A percentile compares a stretch with the other conserved stretches of the same genome.
These are phyloP conservation scores for Petroica traversi DNA, from an alignment of 2,113 vertebrate genomes.

Conservation along the genomic window DNA sequence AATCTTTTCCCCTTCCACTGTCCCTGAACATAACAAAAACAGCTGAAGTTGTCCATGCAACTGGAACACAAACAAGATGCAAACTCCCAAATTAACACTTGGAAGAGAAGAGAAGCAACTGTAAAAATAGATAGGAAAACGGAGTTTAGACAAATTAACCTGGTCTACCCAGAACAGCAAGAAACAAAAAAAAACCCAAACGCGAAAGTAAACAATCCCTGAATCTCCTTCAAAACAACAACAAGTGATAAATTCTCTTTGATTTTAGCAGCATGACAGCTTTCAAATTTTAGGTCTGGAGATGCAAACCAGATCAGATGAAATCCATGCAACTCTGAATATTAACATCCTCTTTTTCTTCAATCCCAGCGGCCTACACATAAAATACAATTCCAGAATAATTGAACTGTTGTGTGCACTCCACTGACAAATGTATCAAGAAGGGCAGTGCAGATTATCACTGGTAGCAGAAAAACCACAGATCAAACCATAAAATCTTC, in stretches of 20 bases:
- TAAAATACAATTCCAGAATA: neutral
- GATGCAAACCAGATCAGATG: neutral
- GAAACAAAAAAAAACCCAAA: accelerated
- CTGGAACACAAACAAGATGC: neutral
- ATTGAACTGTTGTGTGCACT: neutral
- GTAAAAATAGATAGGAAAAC: neutral
- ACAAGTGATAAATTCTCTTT: neutral
- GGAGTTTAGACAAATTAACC: neutral
- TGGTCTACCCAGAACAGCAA: neutral
- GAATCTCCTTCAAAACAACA: neutral
- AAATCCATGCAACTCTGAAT: accelerated
- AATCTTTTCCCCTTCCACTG: neutral
- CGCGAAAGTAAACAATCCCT: neutral
- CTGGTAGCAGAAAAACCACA: neutral
- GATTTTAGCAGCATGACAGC: neutral
- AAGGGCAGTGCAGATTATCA: accelerated
- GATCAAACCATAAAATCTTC: neutral
- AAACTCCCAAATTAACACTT: neutral
- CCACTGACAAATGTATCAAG: accelerated
- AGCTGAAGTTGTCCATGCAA: neutral
- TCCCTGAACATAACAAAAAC: neutral
- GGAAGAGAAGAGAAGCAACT: neutral
- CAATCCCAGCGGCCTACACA: neutral
- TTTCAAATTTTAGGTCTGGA: neutral
- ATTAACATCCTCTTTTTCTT: neutral